phyloP scores from a whole-genome alignment of 2,113 vertebrate species.

The Stercorarius parasiticus region DNA sequence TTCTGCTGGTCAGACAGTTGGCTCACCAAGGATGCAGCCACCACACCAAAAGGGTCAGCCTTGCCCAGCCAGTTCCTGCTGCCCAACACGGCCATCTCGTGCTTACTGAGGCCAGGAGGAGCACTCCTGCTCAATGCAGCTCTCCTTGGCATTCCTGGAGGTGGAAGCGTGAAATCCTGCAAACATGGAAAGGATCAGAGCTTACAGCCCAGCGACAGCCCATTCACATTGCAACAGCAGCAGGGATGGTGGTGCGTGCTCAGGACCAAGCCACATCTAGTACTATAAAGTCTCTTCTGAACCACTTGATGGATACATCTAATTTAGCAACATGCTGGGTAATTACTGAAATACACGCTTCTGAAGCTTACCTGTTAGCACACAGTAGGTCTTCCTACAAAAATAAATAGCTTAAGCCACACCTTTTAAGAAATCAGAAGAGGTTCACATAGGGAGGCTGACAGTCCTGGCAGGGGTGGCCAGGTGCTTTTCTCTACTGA shows the following conservation, averaged over 20 bases:
- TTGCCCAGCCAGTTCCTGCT: neutral
- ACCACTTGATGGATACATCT: neutral
- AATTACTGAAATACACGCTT: neutral
- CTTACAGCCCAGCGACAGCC: neutral
- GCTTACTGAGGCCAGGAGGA: neutral
- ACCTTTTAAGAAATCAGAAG: neutral
- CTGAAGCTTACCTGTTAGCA: neutral
- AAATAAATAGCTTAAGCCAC: neutral
- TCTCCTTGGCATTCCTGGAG: neutral
- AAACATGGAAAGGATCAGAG: constrained; percentile 53
- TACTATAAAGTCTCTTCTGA: neutral
- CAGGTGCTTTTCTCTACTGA: neutral
- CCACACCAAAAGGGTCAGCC: neutral
- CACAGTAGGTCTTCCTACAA: neutral
- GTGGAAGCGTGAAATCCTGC: constrained; percentile 49
- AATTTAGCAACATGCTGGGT: neutral
- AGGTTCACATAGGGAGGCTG: neutral
- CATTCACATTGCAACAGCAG: neutral
- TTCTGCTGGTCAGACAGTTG: neutral
- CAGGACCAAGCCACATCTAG: fast-evolving
- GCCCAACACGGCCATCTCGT: neutral
- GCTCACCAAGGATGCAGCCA: neutral
- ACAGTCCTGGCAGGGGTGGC: neutral
- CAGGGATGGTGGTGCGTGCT: neutral
- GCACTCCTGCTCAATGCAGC: neutral